Conservation (phyloP, 2,888 invertebrate species). For the Apodemia mormo region DNA sequence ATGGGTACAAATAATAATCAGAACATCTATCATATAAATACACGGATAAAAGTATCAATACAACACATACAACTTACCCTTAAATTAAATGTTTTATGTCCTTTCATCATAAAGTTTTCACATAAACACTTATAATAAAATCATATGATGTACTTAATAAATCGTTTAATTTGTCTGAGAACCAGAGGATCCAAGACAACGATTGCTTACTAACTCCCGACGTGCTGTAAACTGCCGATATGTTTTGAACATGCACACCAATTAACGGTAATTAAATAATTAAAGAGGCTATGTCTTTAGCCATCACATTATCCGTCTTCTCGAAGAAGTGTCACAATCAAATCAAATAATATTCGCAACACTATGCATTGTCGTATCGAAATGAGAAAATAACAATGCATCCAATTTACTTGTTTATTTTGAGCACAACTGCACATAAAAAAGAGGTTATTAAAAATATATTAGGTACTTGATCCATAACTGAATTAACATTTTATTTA, state of each 20-base stretch:
- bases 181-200: constrained; percentile 39
- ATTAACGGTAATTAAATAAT: constrained; percentile 52
- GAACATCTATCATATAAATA: not conserved
- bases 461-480: not conserved
- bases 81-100: not conserved
- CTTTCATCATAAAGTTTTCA: not conserved
- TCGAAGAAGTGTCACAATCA: not conserved
- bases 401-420: not conserved
- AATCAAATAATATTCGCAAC: not conserved
- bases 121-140: not conserved
- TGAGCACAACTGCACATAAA: not conserved
- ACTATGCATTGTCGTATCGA: not conserved
- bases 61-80: not conserved
- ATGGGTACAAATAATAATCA: not conserved
- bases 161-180: constrained; percentile 24
- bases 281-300: constrained; percentile 35
- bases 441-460: constrained; percentile 5
- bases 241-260: constrained; percentile 52
- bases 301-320: constrained; percentile 5
- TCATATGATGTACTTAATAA: not conserved
- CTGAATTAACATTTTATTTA: not conserved
- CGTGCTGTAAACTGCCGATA: constrained; percentile 50
- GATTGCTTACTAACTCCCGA: constrained; percentile 42
- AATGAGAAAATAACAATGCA: constrained; percentile 2
- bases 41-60: not conserved